These are phyloP conservation scores for Amitus sp. DNA, from an alignment of 2,888 invertebrate genomes.

Conservation along the genomic window DNA sequence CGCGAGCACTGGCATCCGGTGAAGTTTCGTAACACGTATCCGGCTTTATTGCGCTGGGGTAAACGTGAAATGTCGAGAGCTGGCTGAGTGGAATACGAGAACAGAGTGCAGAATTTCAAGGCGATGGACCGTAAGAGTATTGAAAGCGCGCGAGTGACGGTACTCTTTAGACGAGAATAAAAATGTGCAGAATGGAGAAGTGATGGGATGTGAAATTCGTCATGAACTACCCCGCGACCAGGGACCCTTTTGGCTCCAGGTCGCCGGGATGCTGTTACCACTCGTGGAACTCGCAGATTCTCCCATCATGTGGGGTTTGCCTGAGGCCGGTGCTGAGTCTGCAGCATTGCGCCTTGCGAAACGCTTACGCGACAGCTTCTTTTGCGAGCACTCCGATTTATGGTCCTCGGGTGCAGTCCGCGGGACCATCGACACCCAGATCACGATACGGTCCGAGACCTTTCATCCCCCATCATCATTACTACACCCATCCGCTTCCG, in stretches of 20 bases:
- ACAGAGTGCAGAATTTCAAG: no score
- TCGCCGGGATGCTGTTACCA: slow-evolving; percentile 64
- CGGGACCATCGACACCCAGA: slow-evolving; percentile 32
- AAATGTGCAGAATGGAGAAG: no score
- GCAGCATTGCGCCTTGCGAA: slow-evolving; percentile 36
- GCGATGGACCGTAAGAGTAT: no score
- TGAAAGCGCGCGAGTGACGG: no score
- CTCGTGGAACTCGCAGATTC: slow-evolving; percentile 57
- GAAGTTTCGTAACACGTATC: slow-evolving; percentile 9
- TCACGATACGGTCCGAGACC: slow-evolving; percentile 25
- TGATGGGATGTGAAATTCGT: slow-evolving; percentile 61
- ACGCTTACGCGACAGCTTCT: slow-evolving; percentile 16
- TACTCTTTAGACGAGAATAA: no score
- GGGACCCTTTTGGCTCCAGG: slow-evolving; percentile 62
- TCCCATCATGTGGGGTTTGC: slow-evolving; percentile 57
- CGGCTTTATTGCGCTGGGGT: background rate
- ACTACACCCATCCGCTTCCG: slow-evolving; percentile 48
- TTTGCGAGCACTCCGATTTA: slow-evolving; percentile 21
- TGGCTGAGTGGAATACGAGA: background rate
- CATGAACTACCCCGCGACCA: slow-evolving; percentile 65
- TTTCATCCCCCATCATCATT: slow-evolving; percentile 43
- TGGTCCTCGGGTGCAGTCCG: slow-evolving; percentile 19
- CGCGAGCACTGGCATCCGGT: slow-evolving; percentile 3
- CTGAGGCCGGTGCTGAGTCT: slow-evolving; percentile 55
- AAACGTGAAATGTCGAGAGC: background rate